Base-by-base conservation (phyloP, 2,113 vertebrate species). In the Etheostoma cragini region DNA sequence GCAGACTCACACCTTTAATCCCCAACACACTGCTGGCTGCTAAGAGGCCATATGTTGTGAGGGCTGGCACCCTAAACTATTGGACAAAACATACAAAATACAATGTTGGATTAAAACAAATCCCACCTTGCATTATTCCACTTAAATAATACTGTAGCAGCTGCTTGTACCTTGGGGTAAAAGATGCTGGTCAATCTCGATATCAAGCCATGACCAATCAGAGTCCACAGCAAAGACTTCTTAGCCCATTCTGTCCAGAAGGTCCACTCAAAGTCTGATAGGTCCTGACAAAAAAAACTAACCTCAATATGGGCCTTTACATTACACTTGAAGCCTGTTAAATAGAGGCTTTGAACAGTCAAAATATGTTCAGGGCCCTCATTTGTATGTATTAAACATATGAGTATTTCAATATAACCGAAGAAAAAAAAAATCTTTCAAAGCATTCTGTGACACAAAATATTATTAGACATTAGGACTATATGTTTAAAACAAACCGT, bases 171-270 rank as follows among this genome's bases (percentile, higher is more conserved):
- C 97, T 96, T 95, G 30, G 94, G 94, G 30, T 92, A 62, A 33
- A 95, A 94, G 57, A 93, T 35, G 42, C 74, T 87, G 70, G 93
- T 93, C 45, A 96, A 30, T 58, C 96, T 95, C 4, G 98, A 98
- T 56, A 97, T 75, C 3, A 95, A 56, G 1, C 94, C 62, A 24
- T 99, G 98, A 76, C 97, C 97, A 72, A 95, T 89, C 67, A 98
- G 92, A 82, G 97, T 96, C 96, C 96, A 98, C 0, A 95, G 73
- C 56, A 99, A 89, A 73, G 83, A 95, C 45, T 87, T 94, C 85
- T 94, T 96, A 16, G 96, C 97, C 97, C 97, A 98, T 64, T 97
- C 95, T 13, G 94, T 97, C 98, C 98, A 99, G 89, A 98, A 98
- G 87, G 88, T 97, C 98, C 98, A 99, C 77, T 99, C 98, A 85